These are phyloP conservation scores for Cephalotes varians DNA, from an alignment of 2,888 invertebrate species.

Conservation along the genomic window DNA sequence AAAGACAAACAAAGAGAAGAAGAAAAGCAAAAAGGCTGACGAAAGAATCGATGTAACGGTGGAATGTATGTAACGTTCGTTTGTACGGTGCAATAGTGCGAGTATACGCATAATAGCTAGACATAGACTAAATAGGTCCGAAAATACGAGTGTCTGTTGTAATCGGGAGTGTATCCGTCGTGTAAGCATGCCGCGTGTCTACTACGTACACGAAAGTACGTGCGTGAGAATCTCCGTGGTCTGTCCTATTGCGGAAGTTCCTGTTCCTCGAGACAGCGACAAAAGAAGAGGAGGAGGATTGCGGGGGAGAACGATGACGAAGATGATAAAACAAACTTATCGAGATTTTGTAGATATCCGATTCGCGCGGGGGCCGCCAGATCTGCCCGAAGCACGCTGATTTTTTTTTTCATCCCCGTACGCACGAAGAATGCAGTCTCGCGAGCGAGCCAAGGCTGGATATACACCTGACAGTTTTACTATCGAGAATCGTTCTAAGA, in stretches of 20 bases:
- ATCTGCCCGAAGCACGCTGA: conserved; percentile 72
- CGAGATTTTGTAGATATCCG: conserved; percentile 82
- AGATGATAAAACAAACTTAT: conserved; percentile 71
- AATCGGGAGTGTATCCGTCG: conserved; percentile 60
- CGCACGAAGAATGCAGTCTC: conserved; percentile 17
- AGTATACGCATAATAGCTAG: conserved; percentile 64
- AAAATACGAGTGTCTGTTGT: conserved; percentile 57
- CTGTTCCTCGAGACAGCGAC: conserved; percentile 80
- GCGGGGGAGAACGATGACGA: conserved; percentile 24
- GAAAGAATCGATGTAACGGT: conserved; percentile 39
- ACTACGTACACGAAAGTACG: conserved; percentile 61
- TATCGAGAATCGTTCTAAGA: conserved; percentile 4
- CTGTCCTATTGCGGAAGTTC: conserved; percentile 83
- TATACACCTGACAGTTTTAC: conserved; percentile 50
- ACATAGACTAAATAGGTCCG: conserved; percentile 59
- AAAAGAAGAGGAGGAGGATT: conserved; percentile 57
- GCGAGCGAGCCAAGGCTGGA: conserved; percentile 33
- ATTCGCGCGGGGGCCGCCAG: conserved; percentile 77
- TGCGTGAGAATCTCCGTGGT: conserved; percentile 79
- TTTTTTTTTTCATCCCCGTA: conserved; percentile 8
- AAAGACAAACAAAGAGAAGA: conserved; percentile 5
- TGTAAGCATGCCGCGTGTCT: conserved; percentile 76
- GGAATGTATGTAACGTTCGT: conserved; percentile 56
- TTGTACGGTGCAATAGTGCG: conserved; percentile 62
- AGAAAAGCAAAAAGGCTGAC: conserved; percentile 21